Conservation (phyloP, 1,140 invertebrate genomes). For the Drosophila yakuba region DNA sequence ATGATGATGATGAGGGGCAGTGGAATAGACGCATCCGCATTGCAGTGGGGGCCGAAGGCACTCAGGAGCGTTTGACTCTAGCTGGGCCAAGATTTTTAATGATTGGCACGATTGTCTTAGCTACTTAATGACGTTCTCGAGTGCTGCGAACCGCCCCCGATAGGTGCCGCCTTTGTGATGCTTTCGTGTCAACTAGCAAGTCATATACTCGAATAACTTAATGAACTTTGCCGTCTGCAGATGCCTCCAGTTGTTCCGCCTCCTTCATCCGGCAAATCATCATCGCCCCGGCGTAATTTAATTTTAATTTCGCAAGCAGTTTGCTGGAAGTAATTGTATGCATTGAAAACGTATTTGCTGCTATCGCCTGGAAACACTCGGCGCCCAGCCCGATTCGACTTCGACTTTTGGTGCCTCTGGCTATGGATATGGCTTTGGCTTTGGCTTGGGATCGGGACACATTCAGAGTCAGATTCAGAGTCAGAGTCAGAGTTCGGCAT, state of each 20-base stretch:
- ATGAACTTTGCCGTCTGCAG: constrained; percentile 70
- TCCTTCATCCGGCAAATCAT: not conserved
- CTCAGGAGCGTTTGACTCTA: constrained; percentile 65
- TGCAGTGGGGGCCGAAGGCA: constrained; percentile 36
- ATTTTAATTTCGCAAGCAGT: constrained; percentile 81
- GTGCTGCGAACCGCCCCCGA: constrained; percentile 29
- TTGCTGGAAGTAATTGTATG: constrained; percentile 81
- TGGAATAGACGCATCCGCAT: constrained; percentile 56
- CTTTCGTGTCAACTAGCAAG: constrained; percentile 74
- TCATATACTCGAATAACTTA: constrained; percentile 57
- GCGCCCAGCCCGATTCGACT: constrained; percentile 21
- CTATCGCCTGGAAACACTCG: constrained; percentile 74
- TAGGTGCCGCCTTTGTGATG: constrained; percentile 49
- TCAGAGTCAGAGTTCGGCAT: constrained; percentile 21
- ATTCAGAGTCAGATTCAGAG: too few relatives aligned
- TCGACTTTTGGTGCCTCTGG: constrained; percentile 31
- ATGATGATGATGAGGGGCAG: constrained; percentile 8
- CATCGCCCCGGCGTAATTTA: constrained; percentile 55
- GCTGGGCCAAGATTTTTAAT: constrained; percentile 72
- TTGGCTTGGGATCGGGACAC: constrained; percentile 1
- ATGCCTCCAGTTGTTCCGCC: not conserved
- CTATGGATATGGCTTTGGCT: constrained; percentile 6
- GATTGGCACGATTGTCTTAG: constrained; percentile 82
- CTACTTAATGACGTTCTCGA: constrained; percentile 78
- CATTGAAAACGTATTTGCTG: constrained; percentile 76